phyloP scores from a whole-genome alignment of 2,797 vertebrate species.

The Intellagama lesueurii region DNA sequence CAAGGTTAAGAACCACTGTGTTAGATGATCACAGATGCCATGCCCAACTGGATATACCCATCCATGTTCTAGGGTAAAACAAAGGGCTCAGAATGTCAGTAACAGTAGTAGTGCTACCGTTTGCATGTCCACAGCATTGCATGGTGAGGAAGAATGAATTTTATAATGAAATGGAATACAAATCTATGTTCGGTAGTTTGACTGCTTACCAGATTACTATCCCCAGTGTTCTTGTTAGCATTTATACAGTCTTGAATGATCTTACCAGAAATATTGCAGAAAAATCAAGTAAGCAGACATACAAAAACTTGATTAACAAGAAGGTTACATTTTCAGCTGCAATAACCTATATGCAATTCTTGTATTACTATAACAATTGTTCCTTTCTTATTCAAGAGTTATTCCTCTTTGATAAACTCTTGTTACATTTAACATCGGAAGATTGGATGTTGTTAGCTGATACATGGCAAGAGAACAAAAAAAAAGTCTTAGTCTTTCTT shows the following conservation, averaged over 20 bases:
- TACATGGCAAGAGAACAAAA: constrained; percentile 69
- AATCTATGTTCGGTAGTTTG: background rate
- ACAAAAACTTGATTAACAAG: constrained; percentile 6
- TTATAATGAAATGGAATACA: constrained; percentile 7
- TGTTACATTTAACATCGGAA: constrained; percentile 45
- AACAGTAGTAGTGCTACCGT: background rate
- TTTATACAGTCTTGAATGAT: background rate
- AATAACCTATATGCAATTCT: background rate
- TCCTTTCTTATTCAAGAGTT: background rate
- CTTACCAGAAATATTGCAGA: constrained; percentile 1
- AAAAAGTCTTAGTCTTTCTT: constrained; percentile 46
- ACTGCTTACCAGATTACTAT: background rate
- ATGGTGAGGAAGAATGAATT: background rate
- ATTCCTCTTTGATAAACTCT: constrained; percentile 48
- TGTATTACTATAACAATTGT: constrained; percentile 11
- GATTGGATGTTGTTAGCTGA: constrained; percentile 64
- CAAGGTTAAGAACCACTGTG: background rate
- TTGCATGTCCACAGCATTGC: background rate
- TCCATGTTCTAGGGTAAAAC: background rate
- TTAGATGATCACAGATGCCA: background rate
- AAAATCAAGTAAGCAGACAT: background rate
- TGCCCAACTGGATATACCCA: background rate
- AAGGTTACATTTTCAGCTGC: background rate
- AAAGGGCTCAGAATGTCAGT: background rate
- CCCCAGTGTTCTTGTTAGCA: background rate